phyloP scores from a whole-genome alignment of 2,797 vertebrate genomes.

The Esox masquinongy region DNA sequence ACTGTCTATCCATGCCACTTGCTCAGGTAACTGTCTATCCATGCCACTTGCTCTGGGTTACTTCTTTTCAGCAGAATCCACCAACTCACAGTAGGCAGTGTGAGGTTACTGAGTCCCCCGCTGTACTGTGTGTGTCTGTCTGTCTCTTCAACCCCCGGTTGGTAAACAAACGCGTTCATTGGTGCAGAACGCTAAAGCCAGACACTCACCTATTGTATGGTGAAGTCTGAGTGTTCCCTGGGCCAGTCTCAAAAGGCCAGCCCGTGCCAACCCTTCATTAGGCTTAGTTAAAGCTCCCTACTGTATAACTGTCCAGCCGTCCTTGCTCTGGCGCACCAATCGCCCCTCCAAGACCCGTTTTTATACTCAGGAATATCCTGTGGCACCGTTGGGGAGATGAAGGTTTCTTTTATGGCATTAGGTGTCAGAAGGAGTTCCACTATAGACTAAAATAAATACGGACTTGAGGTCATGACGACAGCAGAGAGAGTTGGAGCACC shows the following conservation, averaged over 20 bases:
- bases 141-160: constrained; percentile 25
- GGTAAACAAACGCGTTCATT: constrained; percentile 63
- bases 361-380: constrained; percentile 53
- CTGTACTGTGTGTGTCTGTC: constrained; percentile 40
- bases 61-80: not conserved
- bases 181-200: constrained; percentile 54
- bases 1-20: no score
- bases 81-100: constrained; percentile 32
- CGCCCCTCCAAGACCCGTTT: constrained; percentile 48
- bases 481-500: constrained; percentile 34
- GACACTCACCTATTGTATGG: constrained; percentile 67
- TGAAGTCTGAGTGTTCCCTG: constrained; percentile 52
- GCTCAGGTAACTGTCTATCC: no score
- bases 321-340: constrained; percentile 47
- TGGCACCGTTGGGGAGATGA: constrained; percentile 56
- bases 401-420: constrained; percentile 62
- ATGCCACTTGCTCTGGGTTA: no score
- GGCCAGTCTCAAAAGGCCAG: constrained; percentile 46
- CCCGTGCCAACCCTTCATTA: constrained; percentile 73
- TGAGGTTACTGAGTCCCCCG: constrained; percentile 51
- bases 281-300: constrained; percentile 52
- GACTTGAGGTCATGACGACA: constrained; percentile 55
- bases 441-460: constrained; percentile 64
- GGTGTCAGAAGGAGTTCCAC: constrained; percentile 69
- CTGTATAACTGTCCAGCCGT: constrained; percentile 41